Evolutionary conservation across 2,797 vertebrate genomes (phyloP).

Genomic region (Sebastes goodei): DNA sequence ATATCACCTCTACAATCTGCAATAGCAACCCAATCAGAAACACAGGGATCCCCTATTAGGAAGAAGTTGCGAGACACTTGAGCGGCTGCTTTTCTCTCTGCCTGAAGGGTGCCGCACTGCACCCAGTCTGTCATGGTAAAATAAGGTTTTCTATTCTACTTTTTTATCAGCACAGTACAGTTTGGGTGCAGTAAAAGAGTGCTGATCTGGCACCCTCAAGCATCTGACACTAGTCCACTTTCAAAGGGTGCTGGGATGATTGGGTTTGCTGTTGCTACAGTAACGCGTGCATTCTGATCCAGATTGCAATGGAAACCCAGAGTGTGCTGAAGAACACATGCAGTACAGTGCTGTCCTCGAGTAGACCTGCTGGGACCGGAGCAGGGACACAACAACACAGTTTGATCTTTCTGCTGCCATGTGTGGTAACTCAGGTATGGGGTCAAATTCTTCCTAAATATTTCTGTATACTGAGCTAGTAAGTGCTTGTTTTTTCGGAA

Average conservation of each 20-base stretch:
- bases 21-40: neutral
- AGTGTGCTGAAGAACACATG: neutral
- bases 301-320: neutral
- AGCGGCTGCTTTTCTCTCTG: constrained; percentile 26
- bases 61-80: neutral
- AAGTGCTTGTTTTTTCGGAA: too few species aligned
- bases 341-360: neutral
- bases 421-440: neutral
- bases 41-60: neutral
- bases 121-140: constrained; percentile 46
- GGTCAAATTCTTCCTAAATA: neutral
- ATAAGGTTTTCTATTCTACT: constrained; percentile 50
- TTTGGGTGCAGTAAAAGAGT: constrained; percentile 47
- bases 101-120: constrained; percentile 36
- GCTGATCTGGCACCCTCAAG: constrained; percentile 50
- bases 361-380: neutral
- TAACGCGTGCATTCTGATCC: neutral
- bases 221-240: constrained; percentile 32
- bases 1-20: neutral
- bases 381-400: neutral
- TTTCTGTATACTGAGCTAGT: neutral
- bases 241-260: constrained; percentile 36
- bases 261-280: constrained; percentile 39
- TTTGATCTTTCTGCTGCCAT: neutral
- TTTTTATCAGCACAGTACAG: constrained; percentile 54